A percentile compares a stretch with the other conserved stretches of the same genome.
Conservation (phyloP, 2,888 invertebrate species). For the Perdita meconis region DNA sequence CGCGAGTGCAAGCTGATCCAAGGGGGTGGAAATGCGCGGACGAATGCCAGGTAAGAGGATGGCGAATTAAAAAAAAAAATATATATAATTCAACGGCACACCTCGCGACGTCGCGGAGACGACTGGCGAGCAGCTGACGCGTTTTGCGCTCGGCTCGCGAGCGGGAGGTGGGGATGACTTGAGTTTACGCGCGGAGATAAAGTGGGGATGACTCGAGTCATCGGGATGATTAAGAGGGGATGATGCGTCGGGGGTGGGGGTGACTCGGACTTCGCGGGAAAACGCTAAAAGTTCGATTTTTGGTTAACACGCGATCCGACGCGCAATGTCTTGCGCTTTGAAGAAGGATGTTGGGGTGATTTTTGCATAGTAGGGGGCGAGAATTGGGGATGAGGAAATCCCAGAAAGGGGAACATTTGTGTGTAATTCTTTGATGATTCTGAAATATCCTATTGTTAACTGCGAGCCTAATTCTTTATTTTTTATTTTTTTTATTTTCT, state of each 20-base stretch:
- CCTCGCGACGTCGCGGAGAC: constrained; percentile 69
- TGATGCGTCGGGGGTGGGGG: not conserved
- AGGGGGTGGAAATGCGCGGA: not conserved
- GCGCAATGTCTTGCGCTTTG: no score
- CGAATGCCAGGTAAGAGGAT: not conserved
- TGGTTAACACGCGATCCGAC: no score
- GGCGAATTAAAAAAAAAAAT: constrained; percentile 38
- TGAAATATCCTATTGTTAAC: no score
- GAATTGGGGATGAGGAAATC: no score
- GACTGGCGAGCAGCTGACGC: constrained; percentile 79
- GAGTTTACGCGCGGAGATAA: not conserved
- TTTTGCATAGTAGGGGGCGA: no score
- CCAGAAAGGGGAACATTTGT: no score
- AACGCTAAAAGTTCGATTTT: not conserved
- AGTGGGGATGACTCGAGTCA: constrained; percentile 15
- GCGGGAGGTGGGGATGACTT: constrained; percentile 40
- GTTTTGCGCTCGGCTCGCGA: constrained; percentile 68
- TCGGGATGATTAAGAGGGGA: not conserved
- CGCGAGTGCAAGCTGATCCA: not conserved
- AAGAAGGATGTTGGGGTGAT: no score
- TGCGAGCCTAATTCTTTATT: no score
- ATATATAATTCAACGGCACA: constrained; percentile 37
- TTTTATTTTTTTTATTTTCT: no score
- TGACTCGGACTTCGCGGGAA: not conserved
- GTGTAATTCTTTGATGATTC: no score